Percentiles rank a stretch among this genome's conserved stretches.
Conservation (phyloP, 2,797 vertebrate species). For the Siniperca scherzeri region DNA sequence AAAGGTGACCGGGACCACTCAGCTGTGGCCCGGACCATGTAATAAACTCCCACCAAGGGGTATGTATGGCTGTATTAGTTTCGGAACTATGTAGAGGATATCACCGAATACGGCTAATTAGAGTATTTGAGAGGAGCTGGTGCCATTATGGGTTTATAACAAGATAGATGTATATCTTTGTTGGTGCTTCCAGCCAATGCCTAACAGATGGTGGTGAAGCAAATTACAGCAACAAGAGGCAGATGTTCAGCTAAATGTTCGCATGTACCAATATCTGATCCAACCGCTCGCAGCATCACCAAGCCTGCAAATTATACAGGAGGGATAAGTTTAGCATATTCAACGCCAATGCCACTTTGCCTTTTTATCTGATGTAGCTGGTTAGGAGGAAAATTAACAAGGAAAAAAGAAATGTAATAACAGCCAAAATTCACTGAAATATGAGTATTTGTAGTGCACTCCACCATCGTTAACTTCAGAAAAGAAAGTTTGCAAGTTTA, state of each 20-base stretch:
- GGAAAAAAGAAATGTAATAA: not conserved
- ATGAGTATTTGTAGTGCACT: not conserved
- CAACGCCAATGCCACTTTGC: constrained; percentile 40
- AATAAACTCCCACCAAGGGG: constrained; percentile 33
- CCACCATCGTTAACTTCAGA: not conserved
- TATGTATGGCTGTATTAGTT: constrained; percentile 37
- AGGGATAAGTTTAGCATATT: constrained; percentile 65
- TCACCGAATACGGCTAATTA: constrained; percentile 58
- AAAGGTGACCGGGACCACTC: too few species aligned
- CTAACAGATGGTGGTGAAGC: constrained; percentile 76
- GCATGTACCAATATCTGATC: constrained; percentile 74
- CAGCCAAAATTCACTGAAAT: not conserved
- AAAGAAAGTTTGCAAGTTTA: constrained; percentile 17
- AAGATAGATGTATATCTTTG: constrained; percentile 67
- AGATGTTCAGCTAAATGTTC: constrained; percentile 79
- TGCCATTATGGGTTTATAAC: constrained; percentile 71
- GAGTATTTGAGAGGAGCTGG: constrained; percentile 48
- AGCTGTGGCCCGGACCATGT: not conserved
- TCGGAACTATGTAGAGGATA: constrained; percentile 35
- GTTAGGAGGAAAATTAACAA: constrained; percentile 46
- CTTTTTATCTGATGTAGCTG: constrained; percentile 50
- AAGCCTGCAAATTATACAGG: constrained; percentile 63
- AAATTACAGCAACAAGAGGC: constrained; percentile 76
- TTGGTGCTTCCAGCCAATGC: constrained; percentile 64
- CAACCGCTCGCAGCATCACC: constrained; percentile 63